phyloP scores from a whole-genome alignment of 2,888 invertebrate species.

The Scaptodrosophila latifasciaeformis region DNA sequence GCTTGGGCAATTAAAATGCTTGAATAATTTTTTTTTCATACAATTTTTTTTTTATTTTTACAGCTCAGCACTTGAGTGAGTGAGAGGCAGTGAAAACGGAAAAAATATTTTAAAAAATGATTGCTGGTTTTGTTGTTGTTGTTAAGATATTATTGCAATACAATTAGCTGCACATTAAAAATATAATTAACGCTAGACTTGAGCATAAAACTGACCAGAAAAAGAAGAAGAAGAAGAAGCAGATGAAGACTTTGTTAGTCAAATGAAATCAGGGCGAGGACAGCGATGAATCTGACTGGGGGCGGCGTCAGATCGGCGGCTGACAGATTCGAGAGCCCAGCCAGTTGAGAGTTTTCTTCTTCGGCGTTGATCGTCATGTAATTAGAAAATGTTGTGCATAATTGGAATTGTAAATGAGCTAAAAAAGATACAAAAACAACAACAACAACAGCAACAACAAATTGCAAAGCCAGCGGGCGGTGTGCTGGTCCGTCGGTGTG shows the following conservation, averaged over 20 bases:
- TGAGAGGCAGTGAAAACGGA: no score
- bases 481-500: constrained; percentile 6
- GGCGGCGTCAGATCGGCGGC: background rate
- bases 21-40: constrained; percentile 28
- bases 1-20: constrained; percentile 69
- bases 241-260: constrained; percentile 44
- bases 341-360: constrained; percentile 5
- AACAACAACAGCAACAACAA: no score
- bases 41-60: no score
- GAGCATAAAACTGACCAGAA: constrained; percentile 46
- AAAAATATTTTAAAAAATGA: no score
- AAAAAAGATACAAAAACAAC: no score
- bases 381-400: constrained; percentile 69
- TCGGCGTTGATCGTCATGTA: constrained; percentile 61
- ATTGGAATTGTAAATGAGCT: constrained; percentile 71
- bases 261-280: constrained; percentile 65
- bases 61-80: no score
- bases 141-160: constrained; percentile 66
- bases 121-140: no score
- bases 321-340: constrained; percentile 5
- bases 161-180: constrained; percentile 73
- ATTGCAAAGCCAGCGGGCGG: constrained; percentile 18
- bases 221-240: no score
- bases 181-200: constrained; percentile 65
- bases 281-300: constrained; percentile 16